Evolutionary conservation across 2,113 vertebrate species (phyloP).

Genomic region (Xenus cinereus): DNA sequence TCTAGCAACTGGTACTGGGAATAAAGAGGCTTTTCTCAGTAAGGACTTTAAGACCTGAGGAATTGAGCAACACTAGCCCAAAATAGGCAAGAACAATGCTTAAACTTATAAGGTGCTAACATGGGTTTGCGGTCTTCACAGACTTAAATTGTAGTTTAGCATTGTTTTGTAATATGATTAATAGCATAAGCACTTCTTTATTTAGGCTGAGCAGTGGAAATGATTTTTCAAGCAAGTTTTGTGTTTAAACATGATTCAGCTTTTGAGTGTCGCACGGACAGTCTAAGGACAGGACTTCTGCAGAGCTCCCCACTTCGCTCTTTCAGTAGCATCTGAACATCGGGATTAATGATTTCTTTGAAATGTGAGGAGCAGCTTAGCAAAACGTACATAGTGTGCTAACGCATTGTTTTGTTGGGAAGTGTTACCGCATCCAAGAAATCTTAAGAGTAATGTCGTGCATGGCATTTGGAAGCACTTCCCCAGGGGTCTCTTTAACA

Average conservation of each 20-base stretch:
- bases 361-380: background rate
- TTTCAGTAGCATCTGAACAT: background rate
- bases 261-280: background rate
- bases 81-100: background rate
- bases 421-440: background rate
- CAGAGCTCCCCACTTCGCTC: background rate
- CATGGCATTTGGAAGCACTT: background rate
- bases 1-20: background rate
- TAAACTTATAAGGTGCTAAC: background rate
- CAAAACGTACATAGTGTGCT: background rate
- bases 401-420: background rate
- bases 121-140: background rate
- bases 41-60: background rate
- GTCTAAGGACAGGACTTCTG: background rate
- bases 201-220: background rate
- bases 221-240: background rate
- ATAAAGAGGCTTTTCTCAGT: slow-evolving; percentile 47
- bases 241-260: background rate
- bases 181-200: background rate
- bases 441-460: background rate
- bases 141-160: background rate
- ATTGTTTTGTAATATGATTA: background rate
- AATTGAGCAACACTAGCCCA: background rate
- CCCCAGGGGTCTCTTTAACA: background rate
- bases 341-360: background rate